These are phyloP conservation scores for Pantelozetes paolii DNA, from an alignment of 2,888 invertebrate genomes.

Conservation along the genomic window DNA sequence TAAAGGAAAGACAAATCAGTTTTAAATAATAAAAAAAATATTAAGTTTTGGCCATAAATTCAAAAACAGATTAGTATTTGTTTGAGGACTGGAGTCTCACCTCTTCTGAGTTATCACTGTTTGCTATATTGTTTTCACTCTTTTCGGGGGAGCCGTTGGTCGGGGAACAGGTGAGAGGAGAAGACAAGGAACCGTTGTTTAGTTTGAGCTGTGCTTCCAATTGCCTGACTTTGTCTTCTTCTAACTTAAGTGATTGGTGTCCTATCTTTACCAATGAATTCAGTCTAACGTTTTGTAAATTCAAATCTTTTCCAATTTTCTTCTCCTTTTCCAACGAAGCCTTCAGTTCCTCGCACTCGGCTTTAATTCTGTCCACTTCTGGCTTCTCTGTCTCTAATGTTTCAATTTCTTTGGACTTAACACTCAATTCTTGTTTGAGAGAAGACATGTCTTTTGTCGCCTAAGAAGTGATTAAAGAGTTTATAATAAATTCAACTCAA, in stretches of 20 bases:
- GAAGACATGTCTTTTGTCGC: not conserved
- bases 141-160: not conserved
- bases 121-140: not conserved
- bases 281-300: conserved; percentile 50
- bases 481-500: not conserved
- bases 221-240: conserved; percentile 52
- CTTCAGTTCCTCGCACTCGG: conserved; percentile 49
- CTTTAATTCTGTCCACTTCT: conserved; percentile 39
- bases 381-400: conserved; percentile 41
- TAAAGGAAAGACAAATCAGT: no score
- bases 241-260: conserved; percentile 52
- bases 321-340: conserved; percentile 50
- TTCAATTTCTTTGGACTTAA: conserved; percentile 44
- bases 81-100: not conserved
- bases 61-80: no score
- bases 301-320: conserved; percentile 52
- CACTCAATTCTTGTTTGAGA: conserved; percentile 26
- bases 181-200: conserved; percentile 3
- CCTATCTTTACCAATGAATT: conserved; percentile 53
- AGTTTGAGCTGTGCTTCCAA: conserved; percentile 50
- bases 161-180: not conserved
- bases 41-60: no score
- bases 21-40: no score
- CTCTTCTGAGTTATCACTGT: conserved; percentile 8
- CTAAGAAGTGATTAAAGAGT: not conserved